Evolutionary conservation across 2,797 vertebrate species (phyloP).

Genomic region (Petrocephalus schoutedeni): DNA sequence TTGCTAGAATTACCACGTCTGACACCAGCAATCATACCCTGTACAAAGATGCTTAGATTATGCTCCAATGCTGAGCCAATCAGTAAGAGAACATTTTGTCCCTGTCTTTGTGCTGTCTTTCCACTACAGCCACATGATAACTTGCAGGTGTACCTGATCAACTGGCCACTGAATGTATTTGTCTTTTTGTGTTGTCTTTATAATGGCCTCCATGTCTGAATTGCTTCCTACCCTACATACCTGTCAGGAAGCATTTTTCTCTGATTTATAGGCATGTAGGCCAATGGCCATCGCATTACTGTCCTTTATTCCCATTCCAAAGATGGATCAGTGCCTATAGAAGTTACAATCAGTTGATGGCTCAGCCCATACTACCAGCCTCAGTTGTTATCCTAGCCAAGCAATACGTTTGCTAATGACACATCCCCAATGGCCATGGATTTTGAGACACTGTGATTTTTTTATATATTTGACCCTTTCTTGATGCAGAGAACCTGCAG

Average conservation of each 20-base stretch:
- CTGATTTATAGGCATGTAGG: background rate
- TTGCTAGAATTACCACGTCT: background rate
- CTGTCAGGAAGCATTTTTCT: background rate
- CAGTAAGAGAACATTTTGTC: background rate
- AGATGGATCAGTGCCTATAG: slow-evolving; percentile 9
- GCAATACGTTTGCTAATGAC: background rate
- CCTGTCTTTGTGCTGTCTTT: background rate
- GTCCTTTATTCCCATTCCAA: background rate
- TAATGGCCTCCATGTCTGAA: background rate
- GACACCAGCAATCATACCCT: background rate
- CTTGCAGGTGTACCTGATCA: background rate
- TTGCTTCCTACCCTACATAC: background rate
- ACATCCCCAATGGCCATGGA: background rate
- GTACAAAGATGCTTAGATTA: background rate
- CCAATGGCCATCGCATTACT: background rate
- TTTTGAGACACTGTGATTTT: background rate
- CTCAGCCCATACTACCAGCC: background rate
- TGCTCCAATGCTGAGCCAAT: background rate
- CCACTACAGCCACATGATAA: background rate
- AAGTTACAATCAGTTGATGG: background rate
- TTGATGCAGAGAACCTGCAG: background rate
- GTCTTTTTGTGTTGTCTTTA: background rate
- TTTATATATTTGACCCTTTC: background rate
- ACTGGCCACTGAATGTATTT: background rate
- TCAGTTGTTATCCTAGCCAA: background rate